Base-by-base conservation (phyloP, 2,888 invertebrate genomes). In the Tuberolachnus salignus region DNA sequence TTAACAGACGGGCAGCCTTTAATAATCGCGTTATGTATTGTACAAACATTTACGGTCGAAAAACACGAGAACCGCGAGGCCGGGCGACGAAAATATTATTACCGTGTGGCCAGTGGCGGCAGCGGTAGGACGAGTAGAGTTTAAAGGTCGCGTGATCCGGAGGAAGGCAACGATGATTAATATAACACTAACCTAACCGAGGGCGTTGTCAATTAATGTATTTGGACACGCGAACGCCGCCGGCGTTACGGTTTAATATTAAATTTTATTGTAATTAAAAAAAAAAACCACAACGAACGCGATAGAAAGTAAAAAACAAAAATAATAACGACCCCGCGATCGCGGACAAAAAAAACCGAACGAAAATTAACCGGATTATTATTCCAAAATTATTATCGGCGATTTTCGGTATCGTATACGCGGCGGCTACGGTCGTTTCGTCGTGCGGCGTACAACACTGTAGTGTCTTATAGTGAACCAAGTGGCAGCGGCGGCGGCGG, bases 151-250 rank as follows among this genome's bases (percentile, higher is more conserved):
- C 75, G 75, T 75, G 75, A 46, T 46, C 49, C 34, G 53, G 10
- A 57, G 66, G 66, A 75, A 57, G 57, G 57, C 67, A 75, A 75
- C n/a, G 59, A 72, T 66, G 55, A 75, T 57, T 34, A 34, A 34
- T 34, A 34, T 6, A 34, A 34, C 34, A 34, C 34, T 34, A 34
- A n/a, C n/a, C n/a, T 66, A 57, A 55, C 53, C 64, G 46, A 67
- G 67, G 75, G 75, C 75, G 75, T 75, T 75, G 75, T 67, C 75
- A 57, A 66, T 63, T 72, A 51, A 61, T 51, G 34, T 72, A 61
- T 72, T n/a, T 72, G 46, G 16, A 59, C 71, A 49, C 59, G 59
- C 71, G n/a, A 57, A 59, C 57, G 34, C 6, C 19, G 21, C 55
- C n/a, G n/a, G 44, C 55, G 44, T 23, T 34, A 34, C 34, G 34